Evolutionary conservation across 1,140 invertebrate genomes (phyloP).

Genomic region (Zaprionus ornatus): DNA sequence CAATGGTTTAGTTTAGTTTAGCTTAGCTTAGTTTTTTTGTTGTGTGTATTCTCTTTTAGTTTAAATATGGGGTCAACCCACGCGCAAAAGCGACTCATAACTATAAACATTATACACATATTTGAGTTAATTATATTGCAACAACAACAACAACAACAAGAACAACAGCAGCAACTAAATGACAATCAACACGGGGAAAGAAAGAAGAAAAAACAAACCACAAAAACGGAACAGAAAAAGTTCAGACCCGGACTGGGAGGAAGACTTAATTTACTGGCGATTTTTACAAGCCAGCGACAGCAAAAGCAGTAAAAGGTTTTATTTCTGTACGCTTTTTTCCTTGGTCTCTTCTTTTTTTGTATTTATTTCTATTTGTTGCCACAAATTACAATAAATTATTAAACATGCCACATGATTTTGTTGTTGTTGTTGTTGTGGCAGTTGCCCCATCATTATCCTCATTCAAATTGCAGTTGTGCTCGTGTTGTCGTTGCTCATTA

Average conservation of each 20-base stretch:
- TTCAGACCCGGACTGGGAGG: slow-evolving; percentile 10
- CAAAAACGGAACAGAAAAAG: slow-evolving; percentile 18
- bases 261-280: slow-evolving; percentile 64
- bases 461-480: slow-evolving; percentile 53
- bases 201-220: background rate
- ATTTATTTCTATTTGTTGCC: slow-evolving; percentile 36
- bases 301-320: slow-evolving; percentile 25
- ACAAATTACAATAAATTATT: slow-evolving; percentile 82
- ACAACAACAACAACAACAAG: slow-evolving; percentile 30
- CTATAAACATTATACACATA: slow-evolving; percentile 77
- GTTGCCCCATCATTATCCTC: slow-evolving; percentile 56
- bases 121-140: slow-evolving; percentile 78
- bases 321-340: slow-evolving; percentile 12
- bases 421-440: slow-evolving; percentile 19
- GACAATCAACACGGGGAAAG: slow-evolving; percentile 43
- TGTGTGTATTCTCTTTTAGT: slow-evolving; percentile 47
- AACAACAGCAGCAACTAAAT: slow-evolving; percentile 29
- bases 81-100: slow-evolving; percentile 55
- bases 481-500: background rate
- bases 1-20: slow-evolving; percentile 36
- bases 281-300: slow-evolving; percentile 44
- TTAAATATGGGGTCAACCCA: slow-evolving; percentile 64
- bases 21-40: background rate
- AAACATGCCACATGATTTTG: slow-evolving; percentile 66
- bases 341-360: slow-evolving; percentile 1